Percentiles rank a stretch among this genome's conserved stretches.
phyloP scores from a whole-genome alignment of 2,888 invertebrate genomes.

The Nemurella pictetii region DNA sequence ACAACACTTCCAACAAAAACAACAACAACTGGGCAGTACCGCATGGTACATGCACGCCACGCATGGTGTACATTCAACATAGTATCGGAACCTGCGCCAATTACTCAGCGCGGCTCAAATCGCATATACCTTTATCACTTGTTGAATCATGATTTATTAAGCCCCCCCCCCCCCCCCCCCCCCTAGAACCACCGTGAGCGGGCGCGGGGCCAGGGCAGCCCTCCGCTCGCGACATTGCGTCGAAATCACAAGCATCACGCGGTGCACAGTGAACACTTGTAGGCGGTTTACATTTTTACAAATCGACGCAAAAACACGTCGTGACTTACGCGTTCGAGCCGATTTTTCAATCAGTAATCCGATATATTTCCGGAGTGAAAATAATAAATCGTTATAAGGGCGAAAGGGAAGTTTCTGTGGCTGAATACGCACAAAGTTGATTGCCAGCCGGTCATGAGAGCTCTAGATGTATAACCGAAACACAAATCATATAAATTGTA shows the following conservation, averaged over 20 bases:
- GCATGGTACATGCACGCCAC: neutral
- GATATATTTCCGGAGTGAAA: constrained; percentile 18
- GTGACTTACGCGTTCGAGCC: neutral
- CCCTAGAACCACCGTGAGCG: neutral
- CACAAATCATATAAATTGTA: neutral
- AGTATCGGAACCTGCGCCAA: constrained; percentile 9
- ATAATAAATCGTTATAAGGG: constrained; percentile 27
- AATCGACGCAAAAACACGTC: constrained; percentile 14
- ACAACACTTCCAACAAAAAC: too few species aligned
- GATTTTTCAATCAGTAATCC: constrained; percentile 5
- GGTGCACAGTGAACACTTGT: constrained; percentile 5
- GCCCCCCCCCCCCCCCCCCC: too few species aligned
- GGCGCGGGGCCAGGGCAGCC: neutral
- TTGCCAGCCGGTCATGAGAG: neutral
- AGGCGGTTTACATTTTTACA: neutral
- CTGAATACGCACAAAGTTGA: neutral
- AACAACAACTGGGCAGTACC: neutral
- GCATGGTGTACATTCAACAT: neutral
- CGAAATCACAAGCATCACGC: neutral
- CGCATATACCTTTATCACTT: constrained; percentile 31
- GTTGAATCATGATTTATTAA: constrained; percentile 30
- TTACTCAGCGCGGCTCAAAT: constrained; percentile 21
- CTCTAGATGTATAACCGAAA: neutral
- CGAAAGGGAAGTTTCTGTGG: neutral
- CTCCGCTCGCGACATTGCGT: neutral